Conservation (phyloP, 2,888 invertebrate species). For the Philereme vetulata region DNA sequence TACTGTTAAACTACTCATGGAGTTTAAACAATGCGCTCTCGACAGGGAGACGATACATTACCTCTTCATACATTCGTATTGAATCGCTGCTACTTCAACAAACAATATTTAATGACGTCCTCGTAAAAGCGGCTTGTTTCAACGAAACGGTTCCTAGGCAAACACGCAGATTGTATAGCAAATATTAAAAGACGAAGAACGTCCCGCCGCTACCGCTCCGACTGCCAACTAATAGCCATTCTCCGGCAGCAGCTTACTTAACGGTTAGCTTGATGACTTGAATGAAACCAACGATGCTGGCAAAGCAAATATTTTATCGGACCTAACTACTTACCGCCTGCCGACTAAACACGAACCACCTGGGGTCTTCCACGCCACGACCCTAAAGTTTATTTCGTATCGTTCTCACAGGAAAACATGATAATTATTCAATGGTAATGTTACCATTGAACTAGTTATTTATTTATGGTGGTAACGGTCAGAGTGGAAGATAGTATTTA, state of each 20-base stretch:
- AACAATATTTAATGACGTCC: constrained; percentile 55
- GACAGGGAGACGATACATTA: constrained; percentile 45
- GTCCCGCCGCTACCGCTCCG: constrained; percentile 55
- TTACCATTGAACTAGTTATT: constrained; percentile 42
- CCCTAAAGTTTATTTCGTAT: constrained; percentile 18
- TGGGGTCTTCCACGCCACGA: constrained; percentile 39
- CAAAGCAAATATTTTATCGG: constrained; percentile 62
- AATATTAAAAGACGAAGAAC: constrained; percentile 66
- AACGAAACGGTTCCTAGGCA: constrained; percentile 73
- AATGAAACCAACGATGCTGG: constrained; percentile 66
- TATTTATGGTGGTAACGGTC: constrained; percentile 45
- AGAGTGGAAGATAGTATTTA: constrained; percentile 61
- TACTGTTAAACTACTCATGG: constrained; percentile 49
- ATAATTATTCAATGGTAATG: constrained; percentile 36
- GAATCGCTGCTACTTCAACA: constrained; percentile 50
- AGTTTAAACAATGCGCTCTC: constrained; percentile 50
- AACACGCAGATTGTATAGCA: constrained; percentile 77
- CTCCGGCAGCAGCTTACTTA: constrained; percentile 64
- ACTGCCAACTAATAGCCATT: constrained; percentile 55
- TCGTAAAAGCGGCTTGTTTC: constrained; percentile 59
- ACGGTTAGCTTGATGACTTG: constrained; percentile 70
- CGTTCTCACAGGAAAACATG: constrained; percentile 17
- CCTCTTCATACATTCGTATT: constrained; percentile 43
- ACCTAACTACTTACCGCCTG: constrained; percentile 52
- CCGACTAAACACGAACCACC: constrained; percentile 35